Evolutionary conservation across 2,113 vertebrate genomes (phyloP), one percentile per base, ranked within the genome.

Genomic region (Centropus unirufus): DNA sequence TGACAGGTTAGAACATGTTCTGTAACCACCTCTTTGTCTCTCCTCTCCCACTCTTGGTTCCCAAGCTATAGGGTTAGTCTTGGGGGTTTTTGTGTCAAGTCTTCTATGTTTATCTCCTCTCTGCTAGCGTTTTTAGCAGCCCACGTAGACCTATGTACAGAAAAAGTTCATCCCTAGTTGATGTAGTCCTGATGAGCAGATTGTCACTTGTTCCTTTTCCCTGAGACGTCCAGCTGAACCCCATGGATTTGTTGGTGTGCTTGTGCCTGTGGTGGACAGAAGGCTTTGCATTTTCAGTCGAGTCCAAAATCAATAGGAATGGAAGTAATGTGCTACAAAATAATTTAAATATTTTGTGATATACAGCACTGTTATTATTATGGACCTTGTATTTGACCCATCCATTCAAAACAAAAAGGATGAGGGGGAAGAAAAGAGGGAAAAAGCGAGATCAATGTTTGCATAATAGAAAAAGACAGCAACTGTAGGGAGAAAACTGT

Each of bases 401-500:
- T 81, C 70, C 5, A 14, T 73, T 86, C 1, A 1, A 93, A 94
- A 81, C 42, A 68, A n/a, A 79, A 79, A 5, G 1, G 9, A 5
- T 63, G 22, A 46, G 27, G 40, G 30, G 40, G 14, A 20, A 70
- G 73, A 90, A 85, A 89, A 93, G 16, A 47, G 12, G 22, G 14
- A 17, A 87, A 95, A 90, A 46, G 24, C 30, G 6, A 34, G 51
- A 77, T 93, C 29, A 1, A 69, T 98, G 59, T 96, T 97, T 97
- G 67, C 81, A 90, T 97, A 97, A 87, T 89, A 92, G 72, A 90
- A 97, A 91, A 97, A 93, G 74, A 89, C 80, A 97, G 94, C 39
- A 61, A 97, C 91, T 86, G 54, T 75, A 94, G 68, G 76, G 83
- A 92, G 34, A 96, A 97, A 96, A 97, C 93, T 96, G 89, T 89